Base-by-base conservation (phyloP, 2,113 vertebrate genomes). In the Onychorhynchus coronatus region DNA sequence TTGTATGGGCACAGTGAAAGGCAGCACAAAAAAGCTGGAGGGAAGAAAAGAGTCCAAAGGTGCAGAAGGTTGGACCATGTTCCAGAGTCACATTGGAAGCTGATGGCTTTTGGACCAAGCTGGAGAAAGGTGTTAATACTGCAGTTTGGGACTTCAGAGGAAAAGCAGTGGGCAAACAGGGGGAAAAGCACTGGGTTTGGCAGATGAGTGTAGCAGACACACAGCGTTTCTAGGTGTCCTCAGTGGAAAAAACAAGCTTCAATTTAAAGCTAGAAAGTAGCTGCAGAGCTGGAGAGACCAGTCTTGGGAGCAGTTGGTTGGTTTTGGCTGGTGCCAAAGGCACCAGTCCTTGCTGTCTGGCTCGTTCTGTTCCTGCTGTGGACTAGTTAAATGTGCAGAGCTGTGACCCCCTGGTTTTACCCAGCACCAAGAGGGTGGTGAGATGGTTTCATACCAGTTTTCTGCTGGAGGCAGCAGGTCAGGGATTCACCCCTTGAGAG, bases 81-180 rank as follows among this genome's bases (percentile, higher is more conserved):
- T 72, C 30, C 52, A 18, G 41, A 22, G 25, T 4, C 0, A 0
- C 15, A 14, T 12, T 25, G 46, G 46, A 74, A 65, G 30, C 37
- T 65, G 9, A 42, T 11, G 15, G 49, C 49, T 93, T 61, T 66
- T 59, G 33, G 73, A 12, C 41, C 31, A 71, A 72, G 41, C 15
- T 87, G 31, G 63, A 62, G 75, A 63, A 56, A 41, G 37, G 50
- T 52, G 46, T 62, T 75, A 76, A 39, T 46, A 3, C 39, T 41
- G n/a, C 41, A 52, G 4, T 21, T 37, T 30, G 65, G 8, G 22
- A 27, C 37, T 28, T 66, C 1, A 28, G 52, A 71, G 42, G n/a
- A 75, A 58, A 52, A 39, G 20, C 56, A 44, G 22, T 31, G 66
- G 59, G n/a, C 15, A 79, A 39, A 31, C 3, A 39, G 42, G 35